Percentiles rank a stretch among this genome's conserved stretches.
phyloP scores from a whole-genome alignment of 2,888 invertebrate genomes.

The Nematopogon swammerdamellus region DNA sequence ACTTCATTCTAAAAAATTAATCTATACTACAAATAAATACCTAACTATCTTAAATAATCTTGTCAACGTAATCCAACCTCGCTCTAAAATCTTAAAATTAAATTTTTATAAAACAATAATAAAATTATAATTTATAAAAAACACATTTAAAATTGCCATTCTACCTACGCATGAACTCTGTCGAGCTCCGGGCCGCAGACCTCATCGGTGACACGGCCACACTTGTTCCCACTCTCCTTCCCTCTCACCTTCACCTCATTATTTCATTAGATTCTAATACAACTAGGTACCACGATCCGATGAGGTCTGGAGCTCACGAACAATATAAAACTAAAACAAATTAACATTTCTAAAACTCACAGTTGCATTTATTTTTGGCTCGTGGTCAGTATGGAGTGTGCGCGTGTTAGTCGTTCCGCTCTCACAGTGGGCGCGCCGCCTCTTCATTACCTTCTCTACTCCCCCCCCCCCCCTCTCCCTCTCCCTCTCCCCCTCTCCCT shows the following conservation, averaged over 20 bases:
- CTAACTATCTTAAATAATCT: slow-evolving; percentile 56
- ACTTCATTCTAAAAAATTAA: slow-evolving; percentile 23
- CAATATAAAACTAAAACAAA: slow-evolving; percentile 53
- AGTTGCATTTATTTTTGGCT: slow-evolving; percentile 58
- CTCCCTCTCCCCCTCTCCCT: too few species aligned
- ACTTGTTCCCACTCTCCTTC: too few species aligned
- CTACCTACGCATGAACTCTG: slow-evolving; percentile 54
- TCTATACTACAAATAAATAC: slow-evolving; percentile 55
- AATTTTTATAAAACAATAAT: slow-evolving; percentile 53
- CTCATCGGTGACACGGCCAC: too few species aligned
- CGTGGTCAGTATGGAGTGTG: slow-evolving; percentile 19
- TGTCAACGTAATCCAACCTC: slow-evolving; percentile 51
- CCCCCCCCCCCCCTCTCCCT: too few species aligned
- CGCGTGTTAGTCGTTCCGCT: too few species aligned
- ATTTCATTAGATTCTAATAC: too few species aligned
- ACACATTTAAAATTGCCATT: slow-evolving; percentile 55
- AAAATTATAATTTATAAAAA: slow-evolving; percentile 58
- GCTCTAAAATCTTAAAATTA: slow-evolving; percentile 49
- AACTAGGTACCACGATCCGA: too few species aligned
- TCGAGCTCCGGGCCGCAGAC: slow-evolving; percentile 31
- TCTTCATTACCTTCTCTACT: too few species aligned
- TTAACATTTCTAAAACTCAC: slow-evolving; percentile 56
- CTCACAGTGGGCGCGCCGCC: too few species aligned
- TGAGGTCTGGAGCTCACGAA: not conserved
- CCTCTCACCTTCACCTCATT: too few species aligned